Base-by-base conservation (phyloP, 37 sponge, comb jelly and placozoan genomes). In the Halisarca cf. caerulea region DNA sequence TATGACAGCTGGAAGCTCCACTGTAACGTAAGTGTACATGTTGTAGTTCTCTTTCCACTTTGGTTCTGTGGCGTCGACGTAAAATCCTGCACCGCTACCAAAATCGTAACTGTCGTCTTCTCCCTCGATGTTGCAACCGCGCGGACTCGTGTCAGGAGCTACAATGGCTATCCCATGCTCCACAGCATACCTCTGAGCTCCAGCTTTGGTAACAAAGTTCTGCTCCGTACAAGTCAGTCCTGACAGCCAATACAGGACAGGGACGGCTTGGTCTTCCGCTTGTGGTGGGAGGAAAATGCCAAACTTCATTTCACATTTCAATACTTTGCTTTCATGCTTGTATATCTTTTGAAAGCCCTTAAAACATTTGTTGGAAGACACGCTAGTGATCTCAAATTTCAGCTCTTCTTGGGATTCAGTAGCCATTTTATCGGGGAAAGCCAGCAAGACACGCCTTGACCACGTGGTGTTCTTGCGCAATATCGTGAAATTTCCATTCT, bases 31-130 rank as follows among this genome's bases (percentile, higher is more conserved):
- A 18, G 97, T 90, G 81, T 91, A 96, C 99, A 99, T 99, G 74
- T 92, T 90, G 86, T 99, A 99, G 85, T 99, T 91, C 1, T 82
- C 83, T 85, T 99, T 99, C 99, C 99, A 99, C 68, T 96, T 96
- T 25, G 88, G 87, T 80, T 92, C 94, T 0, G 99, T 99, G 1
- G 99, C 97, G 84, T 99, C 89, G 21, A 99, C 85, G 58, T 99
- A 99, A 82, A 99, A 99, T 14, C 99, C 99, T 11, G 99, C 99
- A 11, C 97, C 99, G 2, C 88, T 86, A 9, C 99, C 99, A 79
- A 99, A 96, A 64, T 99, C 99, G 82, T 89, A 99, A 45, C 84
- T 85, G 14, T 94, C 97, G 47, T 94, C 90, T 68, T 99, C 99
- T 37, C 99, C 99, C 20, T 94, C 95, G 39, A 99, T 92, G 66